These are phyloP conservation scores for Morus bassanus DNA, from an alignment of 2,797 vertebrate species.

Conservation along the genomic window DNA sequence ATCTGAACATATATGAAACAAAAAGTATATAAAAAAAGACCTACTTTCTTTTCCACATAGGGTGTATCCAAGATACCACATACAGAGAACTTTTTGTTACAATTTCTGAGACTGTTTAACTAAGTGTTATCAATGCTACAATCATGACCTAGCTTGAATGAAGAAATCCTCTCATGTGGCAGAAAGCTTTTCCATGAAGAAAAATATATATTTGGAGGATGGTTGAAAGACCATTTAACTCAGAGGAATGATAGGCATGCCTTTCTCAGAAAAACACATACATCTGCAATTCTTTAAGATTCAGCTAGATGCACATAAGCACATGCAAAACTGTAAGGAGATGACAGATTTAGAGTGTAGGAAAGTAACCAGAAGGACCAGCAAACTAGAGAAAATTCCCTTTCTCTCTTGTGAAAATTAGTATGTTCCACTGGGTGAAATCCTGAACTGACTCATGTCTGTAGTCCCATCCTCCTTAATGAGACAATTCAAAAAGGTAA, in stretches of 20 bases:
- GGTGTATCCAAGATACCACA: background rate
- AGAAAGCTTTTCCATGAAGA: background rate
- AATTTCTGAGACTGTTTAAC: background rate
- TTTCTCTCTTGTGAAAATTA: background rate
- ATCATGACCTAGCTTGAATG: background rate
- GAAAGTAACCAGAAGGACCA: slow-evolving; percentile 27
- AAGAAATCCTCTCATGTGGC: background rate
- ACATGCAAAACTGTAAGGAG: slow-evolving; percentile 25
- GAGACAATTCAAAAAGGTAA: background rate
- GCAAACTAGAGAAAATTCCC: slow-evolving; percentile 4
- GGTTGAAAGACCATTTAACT: background rate
- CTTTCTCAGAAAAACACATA: slow-evolving; percentile 10
- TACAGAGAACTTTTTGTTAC: background rate
- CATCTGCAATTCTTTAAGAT: slow-evolving; percentile 28
- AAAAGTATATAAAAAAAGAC: background rate
- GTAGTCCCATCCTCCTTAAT: background rate
- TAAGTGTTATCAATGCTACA: background rate
- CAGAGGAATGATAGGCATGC: background rate
- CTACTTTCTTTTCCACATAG: background rate
- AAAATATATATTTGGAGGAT: background rate
- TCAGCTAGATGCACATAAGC: background rate
- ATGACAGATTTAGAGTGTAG: slow-evolving; percentile 25
- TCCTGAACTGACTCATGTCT: background rate
- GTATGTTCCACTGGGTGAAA: background rate
- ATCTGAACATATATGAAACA: background rate